Conservation (phyloP, 2,797 vertebrate genomes). For the Sebastes nivosus region DNA sequence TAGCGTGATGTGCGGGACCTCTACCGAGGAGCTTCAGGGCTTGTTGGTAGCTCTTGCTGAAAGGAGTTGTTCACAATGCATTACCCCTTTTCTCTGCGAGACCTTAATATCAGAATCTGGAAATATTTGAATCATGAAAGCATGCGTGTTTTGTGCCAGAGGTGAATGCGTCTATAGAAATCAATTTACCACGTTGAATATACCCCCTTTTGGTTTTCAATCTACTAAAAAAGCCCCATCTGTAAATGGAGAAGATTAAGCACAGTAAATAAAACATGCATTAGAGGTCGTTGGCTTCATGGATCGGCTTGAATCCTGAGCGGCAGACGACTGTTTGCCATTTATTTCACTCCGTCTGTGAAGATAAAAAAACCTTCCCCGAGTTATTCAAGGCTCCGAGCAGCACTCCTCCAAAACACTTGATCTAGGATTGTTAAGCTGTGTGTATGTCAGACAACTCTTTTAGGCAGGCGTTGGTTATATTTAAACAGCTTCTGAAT, state of each 20-base stretch:
- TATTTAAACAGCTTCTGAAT: neutral
- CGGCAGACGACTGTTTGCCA: neutral
- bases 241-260: slow-evolving; percentile 9
- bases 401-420: neutral
- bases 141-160: neutral
- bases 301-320: neutral
- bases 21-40: slow-evolving; percentile 36
- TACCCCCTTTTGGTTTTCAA: slow-evolving; percentile 6
- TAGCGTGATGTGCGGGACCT: slow-evolving; percentile 42
- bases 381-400: neutral
- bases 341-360: neutral
- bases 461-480: neutral
- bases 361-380: neutral
- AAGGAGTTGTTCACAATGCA: slow-evolving; percentile 48
- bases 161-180: slow-evolving; percentile 19
- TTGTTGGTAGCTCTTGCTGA: slow-evolving; percentile 27
- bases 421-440: neutral
- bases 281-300: neutral
- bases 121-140: slow-evolving; percentile 24
- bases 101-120: slow-evolving; percentile 1
- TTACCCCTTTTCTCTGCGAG: slow-evolving; percentile 36
- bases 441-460: neutral
- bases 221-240: neutral
- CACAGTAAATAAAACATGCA: slow-evolving; percentile 26
- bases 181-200: slow-evolving; percentile 38